Conservation (phyloP, 2,113 vertebrate genomes). For the Arizona elegans region DNA sequence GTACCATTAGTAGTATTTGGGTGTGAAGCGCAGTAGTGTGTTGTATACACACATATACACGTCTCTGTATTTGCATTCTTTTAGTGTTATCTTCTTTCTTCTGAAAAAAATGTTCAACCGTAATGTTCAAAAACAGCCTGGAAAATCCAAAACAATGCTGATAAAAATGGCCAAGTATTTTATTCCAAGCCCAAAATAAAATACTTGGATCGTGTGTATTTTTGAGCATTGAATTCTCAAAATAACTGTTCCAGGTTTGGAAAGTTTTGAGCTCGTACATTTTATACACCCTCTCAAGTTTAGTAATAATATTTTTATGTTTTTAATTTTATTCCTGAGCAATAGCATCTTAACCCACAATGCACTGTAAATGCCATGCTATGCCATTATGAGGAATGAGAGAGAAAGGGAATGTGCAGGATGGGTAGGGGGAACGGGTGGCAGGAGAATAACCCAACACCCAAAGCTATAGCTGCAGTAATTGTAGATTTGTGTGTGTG, state of each 20-base stretch:
- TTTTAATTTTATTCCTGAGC: background rate
- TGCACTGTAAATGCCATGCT: background rate
- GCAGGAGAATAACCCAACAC: background rate
- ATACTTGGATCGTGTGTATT: background rate
- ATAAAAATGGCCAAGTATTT: background rate
- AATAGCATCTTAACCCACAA: background rate
- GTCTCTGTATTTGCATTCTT: background rate
- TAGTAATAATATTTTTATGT: background rate
- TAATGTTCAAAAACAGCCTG: background rate
- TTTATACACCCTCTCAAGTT: background rate
- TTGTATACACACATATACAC: background rate
- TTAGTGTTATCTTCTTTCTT: background rate
- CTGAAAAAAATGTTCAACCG: background rate
- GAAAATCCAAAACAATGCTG: background rate
- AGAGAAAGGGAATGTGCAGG: background rate
- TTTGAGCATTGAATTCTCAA: background rate
- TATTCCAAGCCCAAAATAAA: background rate
- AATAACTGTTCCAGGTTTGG: background rate
- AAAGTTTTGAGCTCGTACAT: background rate
- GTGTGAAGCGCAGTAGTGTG: background rate
- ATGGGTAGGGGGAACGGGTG: background rate
- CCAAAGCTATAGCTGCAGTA: background rate
- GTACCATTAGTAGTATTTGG: background rate
- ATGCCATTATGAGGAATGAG: background rate
- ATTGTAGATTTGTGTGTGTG: background rate